Conservation (phyloP, 1,140 invertebrate species). For the Pachypsylla venusta region DNA sequence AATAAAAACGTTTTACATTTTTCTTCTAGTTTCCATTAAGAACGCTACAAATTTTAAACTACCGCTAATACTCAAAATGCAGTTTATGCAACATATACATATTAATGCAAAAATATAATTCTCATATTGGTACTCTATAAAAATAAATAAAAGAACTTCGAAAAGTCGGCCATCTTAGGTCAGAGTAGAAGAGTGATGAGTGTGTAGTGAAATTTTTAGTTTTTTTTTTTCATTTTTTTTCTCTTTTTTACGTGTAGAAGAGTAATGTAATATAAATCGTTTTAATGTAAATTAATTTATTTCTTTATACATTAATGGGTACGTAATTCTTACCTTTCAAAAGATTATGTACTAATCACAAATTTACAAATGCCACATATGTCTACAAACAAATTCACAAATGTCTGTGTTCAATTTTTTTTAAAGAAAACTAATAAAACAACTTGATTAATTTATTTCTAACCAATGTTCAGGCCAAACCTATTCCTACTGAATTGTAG, state of each 20-base stretch:
- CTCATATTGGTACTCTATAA: too few species aligned
- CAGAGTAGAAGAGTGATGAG: neutral
- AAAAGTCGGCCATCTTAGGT: constrained; percentile 9
- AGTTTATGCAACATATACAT: too few species aligned
- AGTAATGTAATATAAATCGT: constrained; percentile 3
- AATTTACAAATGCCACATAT: constrained; percentile 2
- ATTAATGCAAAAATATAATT: too few species aligned
- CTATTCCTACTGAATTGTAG: neutral
- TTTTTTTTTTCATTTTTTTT: constrained; percentile 5
- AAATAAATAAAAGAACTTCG: neutral
- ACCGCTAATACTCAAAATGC: too few species aligned
- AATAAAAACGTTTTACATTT: too few species aligned
- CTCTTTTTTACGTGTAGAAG: neutral
- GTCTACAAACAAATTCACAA: neutral
- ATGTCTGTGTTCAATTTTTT: neutral
- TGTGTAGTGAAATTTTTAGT: neutral
- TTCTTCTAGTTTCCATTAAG: too few species aligned
- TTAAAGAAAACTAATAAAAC: neutral
- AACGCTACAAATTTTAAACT: too few species aligned
- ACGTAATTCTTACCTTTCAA: neutral
- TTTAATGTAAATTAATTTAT: neutral
- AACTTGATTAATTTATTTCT: neutral
- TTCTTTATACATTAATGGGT: constrained; percentile 1
- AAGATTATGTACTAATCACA: too few species aligned
- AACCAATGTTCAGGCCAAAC: constrained; percentile 5